Percentiles rank a stretch among this genome's conserved stretches.
These are phyloP conservation scores for Limenitis camilla DNA, from an alignment of 2,888 invertebrate species.

Conservation along the genomic window DNA sequence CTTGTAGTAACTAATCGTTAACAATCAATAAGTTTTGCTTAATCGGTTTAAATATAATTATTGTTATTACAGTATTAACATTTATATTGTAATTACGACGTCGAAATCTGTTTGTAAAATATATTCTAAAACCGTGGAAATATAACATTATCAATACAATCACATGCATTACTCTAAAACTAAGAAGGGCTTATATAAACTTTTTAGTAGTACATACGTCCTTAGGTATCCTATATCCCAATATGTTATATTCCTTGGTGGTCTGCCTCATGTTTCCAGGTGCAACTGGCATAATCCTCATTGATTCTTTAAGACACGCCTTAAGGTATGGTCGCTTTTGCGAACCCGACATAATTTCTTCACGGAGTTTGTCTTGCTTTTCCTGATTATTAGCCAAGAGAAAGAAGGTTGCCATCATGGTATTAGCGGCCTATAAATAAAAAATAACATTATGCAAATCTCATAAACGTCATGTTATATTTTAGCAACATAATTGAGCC, in stretches of 20 bases:
- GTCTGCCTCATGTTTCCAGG: conserved; percentile 73
- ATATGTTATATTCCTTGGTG: conserved; percentile 70
- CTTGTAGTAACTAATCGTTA: too few species aligned
- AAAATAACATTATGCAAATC: not conserved
- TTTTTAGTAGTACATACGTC: conserved; percentile 55
- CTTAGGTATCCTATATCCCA: conserved; percentile 77
- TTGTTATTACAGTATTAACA: too few species aligned
- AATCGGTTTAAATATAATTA: too few species aligned
- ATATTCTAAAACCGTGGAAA: too few species aligned
- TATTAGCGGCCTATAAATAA: conserved; percentile 70
- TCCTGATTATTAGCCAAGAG: conserved; percentile 76
- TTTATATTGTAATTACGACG: too few species aligned
- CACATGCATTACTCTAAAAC: too few species aligned
- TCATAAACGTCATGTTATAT: too few species aligned
- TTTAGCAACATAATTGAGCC: too few species aligned
- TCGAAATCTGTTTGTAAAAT: too few species aligned
- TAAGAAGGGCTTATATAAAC: too few species aligned
- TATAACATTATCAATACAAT: too few species aligned
- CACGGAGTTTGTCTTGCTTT: conserved; percentile 76
- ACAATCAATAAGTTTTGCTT: too few species aligned
- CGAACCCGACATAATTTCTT: conserved; percentile 61
- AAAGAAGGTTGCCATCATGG: conserved; percentile 72
- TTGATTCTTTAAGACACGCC: conserved; percentile 82
- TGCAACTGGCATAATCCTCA: conserved; percentile 76
- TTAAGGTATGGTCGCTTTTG: conserved; percentile 74